Evolutionary conservation across 2,888 invertebrate species (phyloP), one percentile per base, ranked within the genome.

Genomic region (Sabatieria punctata): DNA sequence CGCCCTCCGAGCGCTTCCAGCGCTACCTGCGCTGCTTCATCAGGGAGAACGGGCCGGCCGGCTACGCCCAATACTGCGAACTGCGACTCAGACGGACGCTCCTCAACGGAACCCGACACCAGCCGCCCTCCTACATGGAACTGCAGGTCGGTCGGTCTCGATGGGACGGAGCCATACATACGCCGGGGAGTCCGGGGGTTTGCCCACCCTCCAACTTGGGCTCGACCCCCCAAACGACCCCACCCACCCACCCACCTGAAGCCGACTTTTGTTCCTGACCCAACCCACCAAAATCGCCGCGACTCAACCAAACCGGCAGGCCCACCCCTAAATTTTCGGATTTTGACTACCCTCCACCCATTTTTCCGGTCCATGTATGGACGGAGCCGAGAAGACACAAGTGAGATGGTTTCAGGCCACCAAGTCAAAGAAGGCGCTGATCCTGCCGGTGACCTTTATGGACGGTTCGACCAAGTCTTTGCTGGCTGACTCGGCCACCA

Each of bases 361-460:
- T n/a, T n/a, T n/a, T n/a, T n/a, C n/a, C n/a, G n/a, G n/a, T n/a
- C n/a, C n/a, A n/a, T n/a, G n/a, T n/a, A n/a, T n/a, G n/a, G n/a
- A n/a, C n/a, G n/a, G n/a, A n/a, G n/a, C n/a, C n/a, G n/a, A n/a
- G n/a, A n/a, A n/a, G n/a, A n/a, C n/a, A n/a, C n/a, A n/a, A n/a
- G n/a, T n/a, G n/a, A n/a, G n/a, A n/a, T n/a, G n/a, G 4, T 11
- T 26, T 13, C 63, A 76, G 75, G 89, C 93, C 1, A 95, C 93
- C 0, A 97, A 97, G 68, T 89, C 91, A 0, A 97, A 95, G 71
- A 93, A 95, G 65, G 93, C 95, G 0, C 83, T 97, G 51, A 89
- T 95, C 82, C 70, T 97, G 54, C 93, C 95, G 0, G 91, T 97
- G 45, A 97, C 95, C 0, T 95, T 97, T 65, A 97, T 97, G 95